phyloP scores from a whole-genome alignment of 2,113 vertebrate species.

The Chiloscyllium plagiosum region DNA sequence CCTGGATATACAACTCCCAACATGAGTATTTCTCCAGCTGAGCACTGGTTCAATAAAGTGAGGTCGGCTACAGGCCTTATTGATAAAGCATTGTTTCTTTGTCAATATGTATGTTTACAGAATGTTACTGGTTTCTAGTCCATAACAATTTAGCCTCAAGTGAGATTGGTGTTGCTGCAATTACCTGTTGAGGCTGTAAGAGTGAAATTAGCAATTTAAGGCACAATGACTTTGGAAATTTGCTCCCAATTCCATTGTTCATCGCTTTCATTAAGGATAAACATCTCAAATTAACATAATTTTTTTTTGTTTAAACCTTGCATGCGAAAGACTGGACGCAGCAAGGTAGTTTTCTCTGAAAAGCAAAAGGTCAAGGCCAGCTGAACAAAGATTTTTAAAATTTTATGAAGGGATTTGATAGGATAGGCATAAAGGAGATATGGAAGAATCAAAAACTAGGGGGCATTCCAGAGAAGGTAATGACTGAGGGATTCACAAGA shows the following conservation, averaged over 20 bases:
- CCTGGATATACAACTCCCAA: conserved; percentile 28
- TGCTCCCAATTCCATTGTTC: conserved; percentile 37
- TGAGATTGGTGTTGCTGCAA: conserved; percentile 46
- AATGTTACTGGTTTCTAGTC: conserved; percentile 43
- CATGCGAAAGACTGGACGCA: conserved; percentile 48
- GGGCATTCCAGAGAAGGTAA: not conserved
- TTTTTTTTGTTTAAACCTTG: conserved; percentile 39
- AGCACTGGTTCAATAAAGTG: conserved; percentile 36
- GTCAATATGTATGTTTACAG: conserved; percentile 44
- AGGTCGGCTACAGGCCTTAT: conserved; percentile 37
- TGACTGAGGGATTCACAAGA: not conserved
- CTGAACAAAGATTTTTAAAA: not conserved
- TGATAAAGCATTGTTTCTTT: conserved; percentile 36
- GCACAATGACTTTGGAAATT: not conserved
- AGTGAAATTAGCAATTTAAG: not conserved
- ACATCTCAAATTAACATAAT: conserved; percentile 37
- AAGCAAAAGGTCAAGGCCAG: not conserved
- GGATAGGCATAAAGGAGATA: not conserved
- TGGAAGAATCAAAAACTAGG: not conserved
- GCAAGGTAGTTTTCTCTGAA: conserved; percentile 35
- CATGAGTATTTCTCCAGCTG: not conserved
- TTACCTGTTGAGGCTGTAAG: conserved; percentile 40
- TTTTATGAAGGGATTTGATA: not conserved
- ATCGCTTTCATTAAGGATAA: conserved; percentile 41
- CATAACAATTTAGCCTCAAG: conserved; percentile 43